Base-by-base conservation (phyloP, 2,797 vertebrate species). In the Phalanger gymnotis region DNA sequence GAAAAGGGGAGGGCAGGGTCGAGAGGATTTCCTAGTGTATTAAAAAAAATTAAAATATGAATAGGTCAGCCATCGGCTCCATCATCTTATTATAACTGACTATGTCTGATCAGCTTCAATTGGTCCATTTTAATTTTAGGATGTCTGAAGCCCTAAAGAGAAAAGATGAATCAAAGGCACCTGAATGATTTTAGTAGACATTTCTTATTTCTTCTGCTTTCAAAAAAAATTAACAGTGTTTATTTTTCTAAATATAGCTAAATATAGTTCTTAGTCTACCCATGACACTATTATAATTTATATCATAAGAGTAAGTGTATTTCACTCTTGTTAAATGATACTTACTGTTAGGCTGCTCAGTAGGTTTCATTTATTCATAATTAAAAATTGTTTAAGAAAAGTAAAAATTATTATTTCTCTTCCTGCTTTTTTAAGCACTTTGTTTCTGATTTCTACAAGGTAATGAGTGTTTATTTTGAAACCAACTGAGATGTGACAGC, bases 31-130 rank as follows among this genome's bases (percentile, higher is more conserved):
- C 94, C 95, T 61, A 2, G 34, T 90, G 97, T 95, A 92, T 57
- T 90, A 97, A 94, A 97, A 97, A 98, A 98, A 98, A 98, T 95
- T 98, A 98, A 97, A 98, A 96, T 97, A 96, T 96, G 96, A 98
- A 97, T 97, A 95, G 96, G 93, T 97, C 93, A 96, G 94, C 97
- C 92, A 93, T 94, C 94, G 94, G 47, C 93, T 93, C 61, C 93
- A 92, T 96, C 96, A 96, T 90, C 55, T 97, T 95, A 57, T 97
- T 93, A 91, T 97, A 97, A 92, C 66, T 90, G 96, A 92, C 91
- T 93, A 53, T 54, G 93, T 95, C 92, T 97, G 94, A 97, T 96
- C 95, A 96, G 81, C 53, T 97, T 94, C 89, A 57, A 4, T 58
- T 54, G n/a, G 95, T 97, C 97, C 90, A 92, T 94, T 98, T 97